Conservation (phyloP, 2,888 invertebrate species). For the Neoascia interrupta region DNA sequence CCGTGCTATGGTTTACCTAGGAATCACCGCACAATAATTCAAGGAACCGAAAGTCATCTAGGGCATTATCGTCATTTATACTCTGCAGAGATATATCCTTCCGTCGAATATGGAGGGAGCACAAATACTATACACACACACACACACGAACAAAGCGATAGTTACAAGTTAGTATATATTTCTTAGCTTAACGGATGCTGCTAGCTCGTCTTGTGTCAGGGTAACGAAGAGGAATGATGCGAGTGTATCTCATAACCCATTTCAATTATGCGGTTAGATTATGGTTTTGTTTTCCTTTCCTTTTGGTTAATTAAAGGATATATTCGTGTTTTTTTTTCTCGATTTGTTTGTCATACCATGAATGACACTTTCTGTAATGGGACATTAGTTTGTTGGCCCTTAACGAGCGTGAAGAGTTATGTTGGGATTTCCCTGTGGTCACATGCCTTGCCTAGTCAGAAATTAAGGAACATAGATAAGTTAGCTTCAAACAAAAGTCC, state of each 20-base stretch:
- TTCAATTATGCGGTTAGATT: constrained; percentile 59
- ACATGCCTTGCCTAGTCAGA: too few relatives aligned
- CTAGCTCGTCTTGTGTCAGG: background rate
- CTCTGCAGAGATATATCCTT: constrained; percentile 13
- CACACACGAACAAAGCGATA: too few relatives aligned
- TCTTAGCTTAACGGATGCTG: constrained; percentile 21
- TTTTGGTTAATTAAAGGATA: constrained; percentile 39
- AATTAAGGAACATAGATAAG: too few relatives aligned
- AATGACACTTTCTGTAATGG: too few relatives aligned
- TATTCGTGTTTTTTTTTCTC: too few relatives aligned
- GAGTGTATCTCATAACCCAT: constrained; percentile 52
- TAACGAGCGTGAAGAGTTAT: too few relatives aligned
- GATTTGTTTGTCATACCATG: too few relatives aligned
- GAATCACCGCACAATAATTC: constrained; percentile 64
- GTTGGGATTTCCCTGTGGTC: too few relatives aligned
- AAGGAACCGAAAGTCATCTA: constrained; percentile 61
- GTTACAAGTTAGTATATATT: constrained; percentile 18
- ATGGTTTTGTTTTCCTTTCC: constrained; percentile 44
- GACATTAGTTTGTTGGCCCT: too few relatives aligned
- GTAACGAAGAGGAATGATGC: constrained; percentile 49
- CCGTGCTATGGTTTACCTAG: constrained; percentile 42
- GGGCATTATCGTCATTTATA: constrained; percentile 59
- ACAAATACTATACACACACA: constrained; percentile 4
- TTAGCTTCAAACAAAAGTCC: too few relatives aligned
- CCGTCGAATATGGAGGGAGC: background rate